Base-by-base conservation (phyloP, 2,113 vertebrate species). In the Myocastor coypus region DNA sequence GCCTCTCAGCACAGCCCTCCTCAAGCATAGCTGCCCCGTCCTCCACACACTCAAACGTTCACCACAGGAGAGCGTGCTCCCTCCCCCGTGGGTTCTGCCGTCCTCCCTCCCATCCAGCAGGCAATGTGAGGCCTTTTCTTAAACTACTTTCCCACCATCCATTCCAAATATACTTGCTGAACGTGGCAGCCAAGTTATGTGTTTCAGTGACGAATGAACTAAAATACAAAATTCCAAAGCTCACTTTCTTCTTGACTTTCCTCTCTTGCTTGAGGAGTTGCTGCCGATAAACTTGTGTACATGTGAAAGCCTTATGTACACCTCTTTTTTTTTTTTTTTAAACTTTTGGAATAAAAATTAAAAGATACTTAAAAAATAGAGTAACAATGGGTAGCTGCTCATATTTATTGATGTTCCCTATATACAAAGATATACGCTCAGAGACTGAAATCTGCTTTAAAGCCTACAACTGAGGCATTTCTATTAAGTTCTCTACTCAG, bases 161-260 rank as follows among this genome's bases (percentile, higher is more conserved):
- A n/a, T 90, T 94, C 20, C 69, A 89, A 96, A 89, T 61, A 37
- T 50, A 57, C 17, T 78, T 90, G 94, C 73, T 59, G 83, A 88
- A 92, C 57, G 83, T 85, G 69, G 16, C 12, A 86, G 16, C 4
- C 57, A 46, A 86, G 78, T 93, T 71, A 68, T 87, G 3, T 92
- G 7, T 61, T 78, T 89, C 46, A 5, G 5, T 78, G 78, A 77
- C 19, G 86, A 63, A 89, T 46, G 32, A 20, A 83, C 32, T 30
- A 42, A 87, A 91, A n/a, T 12, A 71, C 69, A 73, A 73, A 82
- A 52, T 50, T 61, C 22, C 7, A 75, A 63, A 91, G 37, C 37
- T 34, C 6, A 30, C 80, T 37, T 95, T 59, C 7, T 30, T 34
- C n/a, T 13, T 61, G 52, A 17, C 57, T 82, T 75, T 73, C 9